Conservation (phyloP, 2,797 vertebrate genomes). For the Syncerus caffer region DNA sequence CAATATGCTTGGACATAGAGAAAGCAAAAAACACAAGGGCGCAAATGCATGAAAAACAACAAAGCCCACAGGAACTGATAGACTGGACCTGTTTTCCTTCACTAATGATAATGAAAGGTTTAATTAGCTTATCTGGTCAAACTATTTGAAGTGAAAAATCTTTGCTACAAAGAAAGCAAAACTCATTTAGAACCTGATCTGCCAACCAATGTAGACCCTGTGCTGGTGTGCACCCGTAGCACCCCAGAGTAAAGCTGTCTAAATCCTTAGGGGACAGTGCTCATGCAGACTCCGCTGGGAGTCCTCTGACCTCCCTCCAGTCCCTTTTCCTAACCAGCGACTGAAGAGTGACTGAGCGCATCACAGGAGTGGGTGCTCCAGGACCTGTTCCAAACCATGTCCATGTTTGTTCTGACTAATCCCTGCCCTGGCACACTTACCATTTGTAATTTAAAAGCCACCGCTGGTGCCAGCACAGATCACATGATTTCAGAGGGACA, state of each 20-base stretch:
- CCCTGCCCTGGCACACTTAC: not conserved
- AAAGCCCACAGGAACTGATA: not conserved
- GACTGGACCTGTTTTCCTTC: not conserved
- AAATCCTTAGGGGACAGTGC: not conserved
- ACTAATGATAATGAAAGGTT: not conserved
- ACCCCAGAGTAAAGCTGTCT: not conserved
- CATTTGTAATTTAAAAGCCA: not conserved
- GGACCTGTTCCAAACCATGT: not conserved
- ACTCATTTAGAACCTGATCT: not conserved
- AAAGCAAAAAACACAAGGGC: not conserved
- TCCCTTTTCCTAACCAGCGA: not conserved
- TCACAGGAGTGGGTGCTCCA: too few relatives aligned
- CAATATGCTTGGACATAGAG: not conserved
- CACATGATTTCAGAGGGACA: not conserved
- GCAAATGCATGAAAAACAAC: not conserved
- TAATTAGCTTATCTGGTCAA: not conserved
- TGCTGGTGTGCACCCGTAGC: not conserved
- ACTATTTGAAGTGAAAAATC: not conserved
- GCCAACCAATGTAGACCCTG: not conserved
- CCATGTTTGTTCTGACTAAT: not conserved
- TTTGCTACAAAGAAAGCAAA: not conserved
- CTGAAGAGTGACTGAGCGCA: not conserved
- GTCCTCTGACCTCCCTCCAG: rapidly evolving
- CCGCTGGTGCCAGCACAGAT: not conserved
- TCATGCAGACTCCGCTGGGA: not conserved